phyloP scores from a whole-genome alignment of 2,113 vertebrate species.

The Triplophysa siluroides region DNA sequence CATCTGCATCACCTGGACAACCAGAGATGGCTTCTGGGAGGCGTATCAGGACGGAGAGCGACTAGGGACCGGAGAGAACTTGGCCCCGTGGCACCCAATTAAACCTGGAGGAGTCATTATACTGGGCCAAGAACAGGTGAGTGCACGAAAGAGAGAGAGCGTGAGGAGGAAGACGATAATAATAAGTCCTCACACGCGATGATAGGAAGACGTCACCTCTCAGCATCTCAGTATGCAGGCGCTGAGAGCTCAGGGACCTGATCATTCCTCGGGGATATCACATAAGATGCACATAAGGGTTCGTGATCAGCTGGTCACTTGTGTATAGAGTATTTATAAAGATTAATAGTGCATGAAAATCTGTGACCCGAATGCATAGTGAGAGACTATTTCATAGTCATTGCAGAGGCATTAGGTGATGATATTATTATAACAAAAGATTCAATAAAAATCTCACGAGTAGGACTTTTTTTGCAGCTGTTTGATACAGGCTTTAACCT shows the following conservation, averaged over 20 bases:
- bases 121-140: conserved; percentile 97
- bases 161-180: conserved; percentile 33
- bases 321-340: neutral
- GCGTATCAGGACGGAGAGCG: conserved; percentile 97
- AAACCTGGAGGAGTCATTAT: conserved; percentile 95
- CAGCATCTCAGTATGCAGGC: neutral
- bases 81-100: conserved; percentile 99
- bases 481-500: too few species aligned
- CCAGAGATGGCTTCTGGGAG: conserved; percentile 96
- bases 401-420: too few species aligned
- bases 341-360: neutral
- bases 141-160: conserved; percentile 54
- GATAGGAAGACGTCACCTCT: conserved; percentile 46
- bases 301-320: neutral
- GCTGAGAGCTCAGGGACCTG: neutral
- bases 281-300: neutral
- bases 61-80: conserved; percentile 92
- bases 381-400: too few species aligned
- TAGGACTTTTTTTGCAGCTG: too few species aligned
- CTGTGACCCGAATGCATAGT: neutral
- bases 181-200: conserved; percentile 57
- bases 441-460: too few species aligned
- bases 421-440: too few species aligned
- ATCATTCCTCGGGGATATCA: conserved; percentile 15
- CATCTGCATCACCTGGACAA: conserved; percentile 97